Base-by-base conservation (phyloP, 2,888 invertebrate species). In the Rhaphigaster nebulosa region DNA sequence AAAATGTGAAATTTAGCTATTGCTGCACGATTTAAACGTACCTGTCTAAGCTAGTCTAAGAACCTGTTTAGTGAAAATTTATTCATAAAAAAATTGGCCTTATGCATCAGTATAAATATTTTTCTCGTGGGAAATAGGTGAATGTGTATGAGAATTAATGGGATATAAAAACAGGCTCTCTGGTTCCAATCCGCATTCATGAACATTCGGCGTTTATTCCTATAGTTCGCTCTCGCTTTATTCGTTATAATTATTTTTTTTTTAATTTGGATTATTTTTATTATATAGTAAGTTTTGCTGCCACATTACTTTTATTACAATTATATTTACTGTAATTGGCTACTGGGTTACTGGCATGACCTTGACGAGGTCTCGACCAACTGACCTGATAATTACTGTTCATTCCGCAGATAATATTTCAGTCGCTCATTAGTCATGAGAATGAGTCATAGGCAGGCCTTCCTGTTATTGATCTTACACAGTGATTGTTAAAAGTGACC, bases 51-150 rank as follows among this genome's bases (percentile, higher is more conserved):
- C 84, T n/a, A 45, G n/a, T 34, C 13, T 13, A n/a, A 15, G 84
- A 84, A 84, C 45, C 84, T 41, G 84, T 84, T 84, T n/a, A 45
- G n/a, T 4, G 15, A 84, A 26, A 84, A 45, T 84, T 45, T 84
- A 84, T 84, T 50, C 45, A 84, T 84, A 84, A 45, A n/a, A 84
- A 45, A 45, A 45, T 84, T 26, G 3, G 45, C 45, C 45, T 45
- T 13, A 50, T 84, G 80, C 3, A 84, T 13, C 1, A 23, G 84
- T 45, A n/a, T n/a, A 45, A n/a, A 15, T 26, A 50, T 38, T 38
- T 84, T 84, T 84, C 84, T 84, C 84, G 23, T 84, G 84, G 45
- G 84, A 84, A 84, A 45, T 45, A n/a, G 70, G 70, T 76, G 23
- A 76, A 29, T 65, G 65, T 29, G 20, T 38, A 29, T 0, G 4